Evolutionary conservation across 1,140 invertebrate genomes (phyloP), one percentile per base, ranked within the genome.

Genomic region (Eciton burchellii): DNA sequence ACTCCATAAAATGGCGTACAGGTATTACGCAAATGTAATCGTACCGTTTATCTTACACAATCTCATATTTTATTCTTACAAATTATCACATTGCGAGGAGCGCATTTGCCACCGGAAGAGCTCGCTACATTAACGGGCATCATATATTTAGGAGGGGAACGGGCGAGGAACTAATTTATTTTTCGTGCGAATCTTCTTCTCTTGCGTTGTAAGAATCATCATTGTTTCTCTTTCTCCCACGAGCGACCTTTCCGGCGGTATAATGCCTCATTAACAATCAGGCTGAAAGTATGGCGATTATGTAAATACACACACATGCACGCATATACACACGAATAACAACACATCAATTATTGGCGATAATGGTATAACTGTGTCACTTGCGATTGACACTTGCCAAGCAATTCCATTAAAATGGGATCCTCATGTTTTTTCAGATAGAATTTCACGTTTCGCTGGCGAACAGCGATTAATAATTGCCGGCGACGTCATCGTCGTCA

Each of bases 291-390:
- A 49, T 29, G 52, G 73, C 21, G 16, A 71, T 86, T 76, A 83
- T 62, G 79, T 71, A 76, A 85, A 86, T 85, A 16, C 35, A 49
- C 63, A 21, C 26, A 45, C 14, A 35, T n/a, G n/a, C n/a, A n/a
- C n/a, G n/a, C n/a, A n/a, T n/a, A n/a, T n/a, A n/a, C n/a, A 47
- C 4, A 41, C 9, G 73, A 54, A 57, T 43, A 84, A 72, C 56
- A 43, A 71, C 52, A 11, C 62, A 81, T 74, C 66, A 77, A 76
- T 82, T 71, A 79, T 62, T 82, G 70, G 43, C 26, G 49, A 81
- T 86, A 76, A 85, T 76, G 54, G 60, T 65, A 70, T 62, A 85
- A 83, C 52, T 76, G 56, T 85, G 77, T 88, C 70, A 74, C 47
- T 70, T 68, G 49, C 35, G 47, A 62, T 56, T 47, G 68, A 60